Base-by-base conservation (phyloP, 2,888 invertebrate species). In the Ellobium chinense region DNA sequence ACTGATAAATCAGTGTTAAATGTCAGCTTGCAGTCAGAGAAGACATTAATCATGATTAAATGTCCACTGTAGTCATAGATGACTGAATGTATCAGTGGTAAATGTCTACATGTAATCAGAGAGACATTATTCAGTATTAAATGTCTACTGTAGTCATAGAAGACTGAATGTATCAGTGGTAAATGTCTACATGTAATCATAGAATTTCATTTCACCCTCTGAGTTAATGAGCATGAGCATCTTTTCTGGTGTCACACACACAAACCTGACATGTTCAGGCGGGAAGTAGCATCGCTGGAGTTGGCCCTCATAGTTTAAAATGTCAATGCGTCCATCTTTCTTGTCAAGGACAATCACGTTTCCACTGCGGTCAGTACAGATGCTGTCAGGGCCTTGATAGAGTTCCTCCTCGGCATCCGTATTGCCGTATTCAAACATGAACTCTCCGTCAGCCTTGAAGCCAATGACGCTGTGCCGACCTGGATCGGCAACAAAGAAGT, bases 331-430 rank as follows among this genome's bases (percentile, higher is more conserved):
- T 0, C 88, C 86, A 63, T 87, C 87, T 21, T 88, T 83, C 83
- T 88, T 90, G 82, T 90, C 90, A 2, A 87, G 87, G 24, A 90
- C 89, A 2, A 90, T 84, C 56, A 90, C 79, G 56, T 89, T 86
- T 1, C 88, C 87, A 18, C 83, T 79, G 29, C 81, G 84, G 75
- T 89, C 90, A 2, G 86, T 83, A 56, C 88, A 86, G 14, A 90
- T 85, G n/a, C 86, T 80, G 80, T 90, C 89, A 1, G 90, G 90
- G 0, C 89, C 89, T 75, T 88, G 87, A 54, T 89, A 90, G 9
- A 89, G 82, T 46, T 88, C 88, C 65, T 88, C 88, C 27, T 88
- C 87, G 39, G 85, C 84, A 76, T 90, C 90, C 9, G 82, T 86
- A 80, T 88, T 89, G 24, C 89, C 89, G 69, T 89, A 89, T 72